Base-by-base conservation (phyloP, 2,797 vertebrate genomes). In the Rhodeus uyekii region DNA sequence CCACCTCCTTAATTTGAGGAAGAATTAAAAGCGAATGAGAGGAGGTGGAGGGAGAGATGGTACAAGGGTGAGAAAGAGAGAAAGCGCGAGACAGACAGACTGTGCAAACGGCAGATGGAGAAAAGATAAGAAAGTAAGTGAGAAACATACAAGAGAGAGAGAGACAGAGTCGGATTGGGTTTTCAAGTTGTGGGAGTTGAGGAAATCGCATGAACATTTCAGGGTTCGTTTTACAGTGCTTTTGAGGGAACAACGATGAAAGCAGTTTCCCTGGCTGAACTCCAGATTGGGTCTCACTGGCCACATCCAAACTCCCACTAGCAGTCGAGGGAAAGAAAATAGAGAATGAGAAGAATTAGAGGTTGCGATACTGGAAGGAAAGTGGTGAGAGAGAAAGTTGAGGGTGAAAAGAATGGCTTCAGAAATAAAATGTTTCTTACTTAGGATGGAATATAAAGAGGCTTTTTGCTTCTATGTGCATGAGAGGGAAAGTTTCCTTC, bases 201-300 rank as follows among this genome's bases (percentile, higher is more conserved):
- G 80, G 75, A 82, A 85, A 82, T 78, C 8, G 18, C 36, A 64
- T 69, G 42, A 69, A 46, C 1, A 13, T 46, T 73, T 60, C 67
- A 63, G 82, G 55, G 50, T 85, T 78, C 18, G 80, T 87, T 84
- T 75, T 65, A 78, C 27, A 75, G 58, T 48, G 55, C 36, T 67
- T 44, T 77, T 55, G 63, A 74, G 39, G 38, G 65, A 63, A 68
- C 39, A 64, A 76, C 48, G 24, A 77, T 83, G 71, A 80, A 72
- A 55, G 64, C 53, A 76, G 67, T 83, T 85, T 86, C 34, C 55
- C 65, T 83, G 81, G 78, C 44, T 19, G 29, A 24, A 74, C 77
- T 84, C 71, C 81, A 81, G 58, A 44, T 29, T 72, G 50, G 69
- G 71, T 84, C 82, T 80, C 71, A 3, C 12, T 86, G 71, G 76